Evolutionary conservation across 2,888 invertebrate species (phyloP).

Genomic region (Drosophila merina): DNA sequence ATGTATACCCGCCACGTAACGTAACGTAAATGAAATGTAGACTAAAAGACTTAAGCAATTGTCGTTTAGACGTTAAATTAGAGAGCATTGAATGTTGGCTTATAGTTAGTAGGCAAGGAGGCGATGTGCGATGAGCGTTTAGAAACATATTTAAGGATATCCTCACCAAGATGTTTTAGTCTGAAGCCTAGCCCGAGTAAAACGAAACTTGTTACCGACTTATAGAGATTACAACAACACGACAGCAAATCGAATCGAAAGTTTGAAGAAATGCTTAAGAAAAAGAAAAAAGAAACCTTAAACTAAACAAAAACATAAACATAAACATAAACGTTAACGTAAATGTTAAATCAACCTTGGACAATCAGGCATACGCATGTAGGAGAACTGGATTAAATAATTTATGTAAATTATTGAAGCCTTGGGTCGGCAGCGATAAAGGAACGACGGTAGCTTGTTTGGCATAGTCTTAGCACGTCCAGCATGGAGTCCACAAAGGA

Average conservation of each 20-base stretch:
- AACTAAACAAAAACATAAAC: conserved; percentile 15
- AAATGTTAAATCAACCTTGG: conserved; percentile 65
- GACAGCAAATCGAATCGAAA: conserved; percentile 16
- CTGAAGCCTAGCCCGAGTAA: conserved; percentile 52
- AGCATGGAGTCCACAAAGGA: conserved; percentile 24
- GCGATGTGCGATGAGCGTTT: conserved; percentile 33
- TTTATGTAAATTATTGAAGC: conserved; percentile 45
- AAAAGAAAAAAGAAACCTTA: conserved; percentile 21
- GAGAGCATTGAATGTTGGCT: conserved; percentile 82
- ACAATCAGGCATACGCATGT: conserved; percentile 69
- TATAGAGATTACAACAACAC: background rate
- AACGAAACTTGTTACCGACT: conserved; percentile 23
- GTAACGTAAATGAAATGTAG: conserved; percentile 66
- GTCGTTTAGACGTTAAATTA: conserved; percentile 83
- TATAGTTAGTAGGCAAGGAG: conserved; percentile 48
- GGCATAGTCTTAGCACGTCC: conserved; percentile 52
- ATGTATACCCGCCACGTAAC: conserved; percentile 19
- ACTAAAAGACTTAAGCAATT: conserved; percentile 83
- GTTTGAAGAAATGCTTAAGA: conserved; percentile 7
- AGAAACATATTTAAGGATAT: conserved; percentile 33
- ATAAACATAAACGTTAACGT: conserved; percentile 32
- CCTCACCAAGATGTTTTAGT: conserved; percentile 58
- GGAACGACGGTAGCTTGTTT: conserved; percentile 33
- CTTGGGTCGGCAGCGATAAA: conserved; percentile 13
- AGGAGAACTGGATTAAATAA: conserved; percentile 46